A percentile compares a stretch with the other conserved stretches of the same genome.
Conservation (phyloP, 2,113 vertebrate species). For the Ceuthmochares aereus region DNA sequence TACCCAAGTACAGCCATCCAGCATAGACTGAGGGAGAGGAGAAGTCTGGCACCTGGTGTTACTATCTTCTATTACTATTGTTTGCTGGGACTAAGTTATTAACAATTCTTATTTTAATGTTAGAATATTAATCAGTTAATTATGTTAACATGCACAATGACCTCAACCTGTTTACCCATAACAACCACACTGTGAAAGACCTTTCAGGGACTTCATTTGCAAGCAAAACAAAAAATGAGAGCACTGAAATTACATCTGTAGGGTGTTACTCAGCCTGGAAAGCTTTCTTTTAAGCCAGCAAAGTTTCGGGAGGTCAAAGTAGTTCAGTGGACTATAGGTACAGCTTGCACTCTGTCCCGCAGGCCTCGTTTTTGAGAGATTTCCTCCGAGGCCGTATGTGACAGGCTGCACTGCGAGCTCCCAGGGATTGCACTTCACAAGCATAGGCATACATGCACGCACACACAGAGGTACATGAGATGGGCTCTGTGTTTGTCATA, state of each 20-base stretch:
- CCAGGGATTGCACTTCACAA: background rate
- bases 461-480: background rate
- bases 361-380: background rate
- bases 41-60: background rate
- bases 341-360: background rate
- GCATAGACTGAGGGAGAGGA: accelerated
- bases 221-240: background rate
- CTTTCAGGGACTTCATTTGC: background rate
- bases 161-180: background rate
- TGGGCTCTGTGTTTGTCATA: background rate
- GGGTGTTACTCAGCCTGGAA: background rate
- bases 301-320: background rate
- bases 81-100: background rate
- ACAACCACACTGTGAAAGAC: background rate
- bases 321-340: background rate
- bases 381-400: background rate
- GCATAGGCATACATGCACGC: background rate
- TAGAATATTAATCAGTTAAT: background rate
- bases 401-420: background rate
- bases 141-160: background rate
- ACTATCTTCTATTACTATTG: background rate
- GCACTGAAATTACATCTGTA: background rate
- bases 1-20: background rate
- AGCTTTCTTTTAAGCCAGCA: background rate
- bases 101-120: background rate